Evolutionary conservation across 2,888 invertebrate species (phyloP).

Genomic region (Tinea pellionella): DNA sequence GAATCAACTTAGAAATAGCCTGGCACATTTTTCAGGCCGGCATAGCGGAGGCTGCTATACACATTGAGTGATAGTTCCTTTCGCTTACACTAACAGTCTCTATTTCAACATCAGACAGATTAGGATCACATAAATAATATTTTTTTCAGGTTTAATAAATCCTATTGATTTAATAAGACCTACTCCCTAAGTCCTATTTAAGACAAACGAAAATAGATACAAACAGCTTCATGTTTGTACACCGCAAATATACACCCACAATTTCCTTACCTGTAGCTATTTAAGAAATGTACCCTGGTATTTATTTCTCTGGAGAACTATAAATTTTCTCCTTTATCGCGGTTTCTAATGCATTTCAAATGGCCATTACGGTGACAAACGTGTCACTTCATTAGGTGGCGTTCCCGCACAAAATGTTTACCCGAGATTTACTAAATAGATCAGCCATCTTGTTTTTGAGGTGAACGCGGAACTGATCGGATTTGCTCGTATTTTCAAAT

Average conservation of each 20-base stretch:
- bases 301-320: constrained; percentile 27
- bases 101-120: too few relatives aligned
- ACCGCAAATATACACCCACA: not conserved
- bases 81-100: too few relatives aligned
- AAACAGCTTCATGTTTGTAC: too few relatives aligned
- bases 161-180: too few relatives aligned
- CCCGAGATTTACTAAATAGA: not conserved
- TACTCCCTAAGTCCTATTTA: too few relatives aligned
- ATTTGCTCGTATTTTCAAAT: not conserved
- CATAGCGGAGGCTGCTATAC: too few relatives aligned
- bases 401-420: not conserved
- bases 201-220: too few relatives aligned
- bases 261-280: constrained; percentile 10
- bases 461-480: not conserved
- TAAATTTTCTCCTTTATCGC: constrained; percentile 55
- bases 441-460: not conserved
- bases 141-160: too few relatives aligned
- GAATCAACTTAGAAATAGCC: too few relatives aligned
- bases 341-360: constrained; percentile 43
- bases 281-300: not conserved
- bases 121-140: too few relatives aligned
- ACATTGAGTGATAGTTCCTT: too few relatives aligned
- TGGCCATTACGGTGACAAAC: constrained; percentile 53
- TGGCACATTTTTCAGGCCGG: too few relatives aligned
- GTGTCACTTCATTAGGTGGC: constrained; percentile 51